These are phyloP conservation scores for Pseudorhombus dupliciocellatus DNA, from an alignment of 2,113 vertebrate genomes.

Conservation along the genomic window DNA sequence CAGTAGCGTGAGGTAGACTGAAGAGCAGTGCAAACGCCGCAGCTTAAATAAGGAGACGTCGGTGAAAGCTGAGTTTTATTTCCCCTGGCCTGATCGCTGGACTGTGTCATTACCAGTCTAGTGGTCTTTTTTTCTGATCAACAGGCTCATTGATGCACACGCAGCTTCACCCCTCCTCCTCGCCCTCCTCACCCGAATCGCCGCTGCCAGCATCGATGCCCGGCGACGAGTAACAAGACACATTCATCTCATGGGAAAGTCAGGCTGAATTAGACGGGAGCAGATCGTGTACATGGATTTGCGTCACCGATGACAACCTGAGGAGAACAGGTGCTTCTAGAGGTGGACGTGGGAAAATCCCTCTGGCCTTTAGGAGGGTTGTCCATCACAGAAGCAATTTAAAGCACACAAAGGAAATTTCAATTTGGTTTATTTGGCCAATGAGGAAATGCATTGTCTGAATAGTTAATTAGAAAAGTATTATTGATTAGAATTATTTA, in stretches of 20 bases:
- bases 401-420: too few relatives aligned
- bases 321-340: neutral
- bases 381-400: too few relatives aligned
- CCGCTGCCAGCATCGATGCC: conserved; percentile 60
- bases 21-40: neutral
- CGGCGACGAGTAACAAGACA: conserved; percentile 64
- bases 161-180: conserved; percentile 23
- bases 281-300: conserved; percentile 5
- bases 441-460: too few relatives aligned
- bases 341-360: neutral
- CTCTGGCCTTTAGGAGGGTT: neutral
- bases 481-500: too few relatives aligned
- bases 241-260: conserved; percentile 63
- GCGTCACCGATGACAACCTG: neutral
- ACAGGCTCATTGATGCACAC: conserved; percentile 74
- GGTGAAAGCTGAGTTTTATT: conserved; percentile 48
- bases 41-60: conserved; percentile 49
- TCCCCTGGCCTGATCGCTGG: conserved; percentile 55
- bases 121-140: conserved; percentile 72
- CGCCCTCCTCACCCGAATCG: neutral
- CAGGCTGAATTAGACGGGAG: conserved; percentile 26
- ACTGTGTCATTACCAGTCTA: conserved; percentile 68
- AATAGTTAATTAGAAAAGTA: too few relatives aligned
- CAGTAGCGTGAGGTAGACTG: conserved; percentile 54
- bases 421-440: too few relatives aligned